These are phyloP conservation scores for Ophraella communa DNA, from an alignment of 2,888 invertebrate species.

Conservation along the genomic window DNA sequence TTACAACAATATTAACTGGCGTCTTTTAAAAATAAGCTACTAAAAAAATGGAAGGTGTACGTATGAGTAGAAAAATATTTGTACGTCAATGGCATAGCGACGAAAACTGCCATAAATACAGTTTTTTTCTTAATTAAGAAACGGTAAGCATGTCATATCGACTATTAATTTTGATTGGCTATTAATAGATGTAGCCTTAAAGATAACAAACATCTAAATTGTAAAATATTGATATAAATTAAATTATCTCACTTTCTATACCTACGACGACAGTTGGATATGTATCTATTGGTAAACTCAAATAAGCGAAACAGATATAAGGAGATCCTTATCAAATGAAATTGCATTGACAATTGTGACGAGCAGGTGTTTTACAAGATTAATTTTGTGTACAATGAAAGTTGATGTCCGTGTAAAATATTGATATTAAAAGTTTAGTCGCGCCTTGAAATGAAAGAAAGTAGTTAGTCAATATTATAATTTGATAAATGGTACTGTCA, in stretches of 20 bases:
- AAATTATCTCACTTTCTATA: conserved; percentile 13
- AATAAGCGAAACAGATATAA: conserved; percentile 1
- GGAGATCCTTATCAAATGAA: background rate
- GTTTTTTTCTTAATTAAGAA: conserved; percentile 6
- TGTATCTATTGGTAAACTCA: background rate
- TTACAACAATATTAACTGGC: background rate
- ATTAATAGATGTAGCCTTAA: conserved; percentile 30
- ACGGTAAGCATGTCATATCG: conserved; percentile 23
- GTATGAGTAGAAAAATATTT: too few species aligned
- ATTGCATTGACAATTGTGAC: background rate
- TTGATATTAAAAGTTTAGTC: background rate
- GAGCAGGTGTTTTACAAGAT: background rate
- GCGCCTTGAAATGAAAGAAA: background rate
- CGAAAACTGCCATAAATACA: background rate
- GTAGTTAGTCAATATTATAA: background rate
- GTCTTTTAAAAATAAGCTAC: background rate
- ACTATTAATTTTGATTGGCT: conserved; percentile 25
- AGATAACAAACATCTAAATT: conserved; percentile 13
- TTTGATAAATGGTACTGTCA: background rate
- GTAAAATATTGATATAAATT: conserved; percentile 17
- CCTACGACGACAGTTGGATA: background rate
- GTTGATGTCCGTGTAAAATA: background rate
- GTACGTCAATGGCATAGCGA: background rate
- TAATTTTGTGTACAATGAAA: background rate
- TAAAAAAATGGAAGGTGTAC: background rate